A percentile compares a stretch with the other conserved stretches of the same genome.
Conservation (phyloP, 2,888 invertebrate species). For the Ormyrus rosae region DNA sequence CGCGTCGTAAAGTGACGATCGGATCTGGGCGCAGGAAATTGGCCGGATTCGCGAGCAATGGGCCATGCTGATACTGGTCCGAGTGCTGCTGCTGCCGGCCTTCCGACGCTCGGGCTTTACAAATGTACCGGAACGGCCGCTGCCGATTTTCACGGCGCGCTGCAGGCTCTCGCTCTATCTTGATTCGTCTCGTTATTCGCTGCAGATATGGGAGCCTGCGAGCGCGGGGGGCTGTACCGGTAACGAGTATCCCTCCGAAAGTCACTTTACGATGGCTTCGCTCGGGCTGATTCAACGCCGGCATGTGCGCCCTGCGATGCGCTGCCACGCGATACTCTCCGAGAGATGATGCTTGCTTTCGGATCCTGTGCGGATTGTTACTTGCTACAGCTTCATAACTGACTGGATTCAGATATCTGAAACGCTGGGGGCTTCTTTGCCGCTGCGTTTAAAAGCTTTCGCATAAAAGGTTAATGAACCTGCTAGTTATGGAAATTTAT, state of each 20-base stretch:
- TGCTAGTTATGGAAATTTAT: no score
- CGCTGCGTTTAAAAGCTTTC: no score
- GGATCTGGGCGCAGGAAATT: conserved; percentile 73
- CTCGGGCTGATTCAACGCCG: neutral
- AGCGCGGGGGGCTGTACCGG: neutral
- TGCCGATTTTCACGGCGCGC: conserved; percentile 47
- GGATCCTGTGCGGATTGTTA: neutral
- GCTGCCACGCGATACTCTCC: neutral
- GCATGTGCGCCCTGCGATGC: conserved; percentile 6
- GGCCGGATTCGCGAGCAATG: conserved; percentile 75
- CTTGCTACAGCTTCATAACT: no score
- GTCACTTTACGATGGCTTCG: conserved; percentile 46
- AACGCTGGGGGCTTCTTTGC: no score
- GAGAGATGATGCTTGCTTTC: neutral
- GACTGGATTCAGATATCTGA: no score
- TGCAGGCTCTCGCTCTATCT: neutral
- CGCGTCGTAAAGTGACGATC: conserved; percentile 76
- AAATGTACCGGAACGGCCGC: conserved; percentile 55
- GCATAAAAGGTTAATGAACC: no score
- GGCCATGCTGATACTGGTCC: conserved; percentile 72
- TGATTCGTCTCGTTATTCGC: conserved; percentile 45
- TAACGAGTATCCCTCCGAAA: conserved; percentile 45
- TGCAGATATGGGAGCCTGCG: neutral
- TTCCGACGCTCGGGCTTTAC: conserved; percentile 38
- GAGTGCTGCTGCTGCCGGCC: conserved; percentile 52